Percentiles rank a stretch among this genome's conserved stretches.
phyloP scores from a whole-genome alignment of 2,797 vertebrate species.

The Serranus cabrilla region DNA sequence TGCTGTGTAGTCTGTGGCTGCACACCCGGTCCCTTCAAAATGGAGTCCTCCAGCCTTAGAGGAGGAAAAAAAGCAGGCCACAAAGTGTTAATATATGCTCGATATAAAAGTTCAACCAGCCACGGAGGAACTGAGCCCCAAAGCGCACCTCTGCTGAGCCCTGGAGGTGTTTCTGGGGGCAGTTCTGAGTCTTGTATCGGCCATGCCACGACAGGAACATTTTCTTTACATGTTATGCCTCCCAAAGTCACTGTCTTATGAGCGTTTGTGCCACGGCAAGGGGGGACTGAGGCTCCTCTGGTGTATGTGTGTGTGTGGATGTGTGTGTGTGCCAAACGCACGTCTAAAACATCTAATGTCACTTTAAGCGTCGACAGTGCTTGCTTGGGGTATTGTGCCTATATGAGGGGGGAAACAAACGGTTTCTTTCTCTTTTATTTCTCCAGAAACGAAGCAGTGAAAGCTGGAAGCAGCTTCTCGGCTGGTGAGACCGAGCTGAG shows the following conservation, averaged over 20 bases:
- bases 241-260: constrained; percentile 68
- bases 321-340: constrained; percentile 42
- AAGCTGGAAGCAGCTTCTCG: constrained; percentile 41
- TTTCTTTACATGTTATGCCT: constrained; percentile 38
- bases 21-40: constrained; percentile 84
- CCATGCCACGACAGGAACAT: constrained; percentile 40
- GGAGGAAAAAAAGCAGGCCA: constrained; percentile 74
- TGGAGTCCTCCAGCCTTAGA: constrained; percentile 83
- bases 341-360: constrained; percentile 33
- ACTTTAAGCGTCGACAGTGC: constrained; percentile 22
- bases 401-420: not conserved
- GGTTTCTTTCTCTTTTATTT: not conserved
- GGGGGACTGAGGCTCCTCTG: constrained; percentile 44
- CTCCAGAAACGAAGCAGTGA: constrained; percentile 27
- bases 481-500: constrained; percentile 40
- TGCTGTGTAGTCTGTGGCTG: constrained; percentile 65
- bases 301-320: not conserved
- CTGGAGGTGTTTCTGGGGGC: constrained; percentile 22
- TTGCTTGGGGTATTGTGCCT: constrained; percentile 7
- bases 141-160: constrained; percentile 40
- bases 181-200: constrained; percentile 1
- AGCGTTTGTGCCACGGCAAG: constrained; percentile 61
- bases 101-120: constrained; percentile 65
- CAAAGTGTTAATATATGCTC: constrained; percentile 73
- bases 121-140: constrained; percentile 51